Conservation (phyloP, 2,888 invertebrate genomes). For the Phrixothrix hirtus region DNA sequence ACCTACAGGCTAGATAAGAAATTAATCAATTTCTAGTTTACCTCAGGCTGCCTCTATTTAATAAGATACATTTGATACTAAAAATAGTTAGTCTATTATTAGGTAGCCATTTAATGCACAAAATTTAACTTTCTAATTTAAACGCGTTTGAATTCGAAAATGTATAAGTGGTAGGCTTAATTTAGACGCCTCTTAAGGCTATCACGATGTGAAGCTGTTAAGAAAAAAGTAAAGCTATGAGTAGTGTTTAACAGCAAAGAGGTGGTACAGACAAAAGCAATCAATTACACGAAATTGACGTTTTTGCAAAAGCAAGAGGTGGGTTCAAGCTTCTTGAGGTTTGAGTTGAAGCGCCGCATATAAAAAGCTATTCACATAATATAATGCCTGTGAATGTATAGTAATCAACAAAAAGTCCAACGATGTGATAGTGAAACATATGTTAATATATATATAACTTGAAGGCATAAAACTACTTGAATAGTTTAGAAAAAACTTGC, state of each 20-base stretch:
- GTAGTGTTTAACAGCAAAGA: background rate
- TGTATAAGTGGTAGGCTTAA: background rate
- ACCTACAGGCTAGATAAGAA: background rate
- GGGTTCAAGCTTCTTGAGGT: background rate
- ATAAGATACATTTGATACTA: background rate
- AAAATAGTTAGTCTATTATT: background rate
- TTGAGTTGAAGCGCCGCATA: background rate
- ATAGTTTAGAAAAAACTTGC: background rate
- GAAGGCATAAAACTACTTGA: background rate
- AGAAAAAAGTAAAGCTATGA: background rate
- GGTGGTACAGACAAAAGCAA: background rate
- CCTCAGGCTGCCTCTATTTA: background rate
- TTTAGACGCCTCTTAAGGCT: background rate
- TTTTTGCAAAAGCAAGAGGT: background rate
- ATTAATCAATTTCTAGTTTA: background rate
- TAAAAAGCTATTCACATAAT: background rate
- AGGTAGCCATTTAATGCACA: background rate
- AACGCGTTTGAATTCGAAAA: background rate
- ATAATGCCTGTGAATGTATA: conserved; percentile 2
- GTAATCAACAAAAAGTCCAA: conserved; percentile 10
- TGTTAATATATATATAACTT: conserved; percentile 3
- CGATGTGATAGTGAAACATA: conserved; percentile 12
- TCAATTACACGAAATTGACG: no score
- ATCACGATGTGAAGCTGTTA: background rate
- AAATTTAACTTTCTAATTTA: background rate